phyloP scores from a whole-genome alignment of 2,888 invertebrate genomes.

The Amphipyra tragopoginis region DNA sequence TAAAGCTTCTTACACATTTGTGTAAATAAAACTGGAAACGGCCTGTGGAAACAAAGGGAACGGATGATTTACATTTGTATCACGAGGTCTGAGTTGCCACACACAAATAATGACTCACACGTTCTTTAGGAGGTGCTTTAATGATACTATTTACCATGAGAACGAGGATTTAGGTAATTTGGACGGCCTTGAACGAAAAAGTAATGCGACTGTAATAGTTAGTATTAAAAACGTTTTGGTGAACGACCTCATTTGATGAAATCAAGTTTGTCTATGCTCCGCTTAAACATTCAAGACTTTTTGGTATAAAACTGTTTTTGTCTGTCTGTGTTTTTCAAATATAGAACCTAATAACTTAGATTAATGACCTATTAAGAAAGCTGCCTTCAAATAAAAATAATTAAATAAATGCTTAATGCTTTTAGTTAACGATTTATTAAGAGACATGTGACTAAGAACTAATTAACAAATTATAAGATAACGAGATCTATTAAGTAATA shows the following conservation, averaged over 20 bases:
- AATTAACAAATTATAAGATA: constrained; percentile 18
- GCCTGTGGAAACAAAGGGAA: constrained; percentile 77
- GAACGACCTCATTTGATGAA: constrained; percentile 49
- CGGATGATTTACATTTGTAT: constrained; percentile 72
- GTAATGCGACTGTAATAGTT: constrained; percentile 32
- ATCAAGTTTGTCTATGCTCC: constrained; percentile 49
- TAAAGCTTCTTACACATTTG: constrained; percentile 80
- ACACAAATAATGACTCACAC: constrained; percentile 74
- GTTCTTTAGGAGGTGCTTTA: constrained; percentile 67
- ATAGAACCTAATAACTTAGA: constrained; percentile 16
- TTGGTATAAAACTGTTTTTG: constrained; percentile 10
- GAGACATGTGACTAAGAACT: constrained; percentile 1
- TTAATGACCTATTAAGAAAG: constrained; percentile 30
- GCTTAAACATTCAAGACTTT: constrained; percentile 10
- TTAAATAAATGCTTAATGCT: no score
- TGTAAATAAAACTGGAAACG: constrained; percentile 78
- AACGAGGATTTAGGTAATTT: constrained; percentile 67
- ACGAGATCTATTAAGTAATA: constrained; percentile 10
- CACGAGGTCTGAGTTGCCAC: constrained; percentile 73
- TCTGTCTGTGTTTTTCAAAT: constrained; percentile 25
- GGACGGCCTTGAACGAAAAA: constrained; percentile 48
- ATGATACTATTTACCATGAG: constrained; percentile 58
- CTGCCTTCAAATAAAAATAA: background rate
- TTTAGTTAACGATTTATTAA: background rate
- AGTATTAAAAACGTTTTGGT: constrained; percentile 44